phyloP scores from a whole-genome alignment of 2,797 vertebrate species.

The Hafferia zeledoni region DNA sequence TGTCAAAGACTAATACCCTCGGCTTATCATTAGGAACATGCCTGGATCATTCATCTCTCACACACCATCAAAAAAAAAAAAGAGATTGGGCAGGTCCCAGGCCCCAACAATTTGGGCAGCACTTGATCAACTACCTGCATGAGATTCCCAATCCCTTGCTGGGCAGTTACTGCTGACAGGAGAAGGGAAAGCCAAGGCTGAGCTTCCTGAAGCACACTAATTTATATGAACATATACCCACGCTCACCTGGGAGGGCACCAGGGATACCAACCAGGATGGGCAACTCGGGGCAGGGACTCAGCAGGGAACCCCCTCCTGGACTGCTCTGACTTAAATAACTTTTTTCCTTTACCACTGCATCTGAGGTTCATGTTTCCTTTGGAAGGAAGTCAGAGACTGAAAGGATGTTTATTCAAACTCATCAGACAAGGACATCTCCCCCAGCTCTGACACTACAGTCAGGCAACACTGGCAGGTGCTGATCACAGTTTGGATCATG shows the following conservation, averaged over 20 bases:
- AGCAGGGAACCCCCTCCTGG: neutral
- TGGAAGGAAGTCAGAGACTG: conserved; percentile 8
- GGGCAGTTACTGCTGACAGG: neutral
- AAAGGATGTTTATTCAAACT: conserved; percentile 47
- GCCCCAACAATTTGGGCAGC: neutral
- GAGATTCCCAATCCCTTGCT: neutral
- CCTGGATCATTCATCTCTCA: neutral
- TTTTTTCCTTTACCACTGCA: neutral
- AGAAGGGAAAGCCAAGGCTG: neutral
- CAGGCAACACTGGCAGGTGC: neutral
- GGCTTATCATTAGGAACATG: neutral
- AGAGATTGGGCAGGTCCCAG: neutral
- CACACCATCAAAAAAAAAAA: neutral
- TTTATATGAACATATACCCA: too few relatives aligned
- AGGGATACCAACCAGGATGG: fast-evolving
- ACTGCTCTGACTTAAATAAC: neutral
- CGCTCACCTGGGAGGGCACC: neutral
- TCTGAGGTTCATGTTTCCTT: neutral
- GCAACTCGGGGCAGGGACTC: neutral
- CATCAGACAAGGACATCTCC: neutral
- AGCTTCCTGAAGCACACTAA: neutral
- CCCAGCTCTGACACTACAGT: neutral
- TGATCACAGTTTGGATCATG: neutral
- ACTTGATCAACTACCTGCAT: neutral
- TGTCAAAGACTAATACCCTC: neutral